Evolutionary conservation across 2,113 vertebrate species (phyloP).

Genomic region (Brevimyrus niger): DNA sequence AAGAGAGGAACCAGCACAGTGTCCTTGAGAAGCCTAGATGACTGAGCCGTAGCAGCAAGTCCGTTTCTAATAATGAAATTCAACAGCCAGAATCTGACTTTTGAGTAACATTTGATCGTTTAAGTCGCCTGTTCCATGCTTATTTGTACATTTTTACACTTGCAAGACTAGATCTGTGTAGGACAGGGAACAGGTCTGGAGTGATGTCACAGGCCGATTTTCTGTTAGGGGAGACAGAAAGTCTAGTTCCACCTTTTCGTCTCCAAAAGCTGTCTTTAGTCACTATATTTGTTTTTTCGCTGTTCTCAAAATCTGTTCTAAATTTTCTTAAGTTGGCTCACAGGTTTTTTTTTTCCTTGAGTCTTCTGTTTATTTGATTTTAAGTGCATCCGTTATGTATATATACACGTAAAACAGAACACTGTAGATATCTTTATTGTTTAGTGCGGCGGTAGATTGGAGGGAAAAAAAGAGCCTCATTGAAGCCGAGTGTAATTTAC

Average conservation of each 20-base stretch:
- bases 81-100: neutral
- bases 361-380: neutral
- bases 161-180: neutral
- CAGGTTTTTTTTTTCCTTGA: neutral
- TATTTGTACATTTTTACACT: neutral
- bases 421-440: neutral
- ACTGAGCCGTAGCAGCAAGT: neutral
- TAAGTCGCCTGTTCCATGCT: neutral
- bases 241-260: neutral
- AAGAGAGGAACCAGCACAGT: neutral
- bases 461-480: neutral
- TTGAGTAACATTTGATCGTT: neutral
- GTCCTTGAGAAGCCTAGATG: neutral
- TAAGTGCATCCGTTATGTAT: neutral
- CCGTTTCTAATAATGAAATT: neutral
- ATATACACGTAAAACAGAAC: neutral
- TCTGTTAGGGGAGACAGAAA: neutral
- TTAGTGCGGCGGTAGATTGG: neutral
- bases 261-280: neutral
- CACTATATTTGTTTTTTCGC: neutral
- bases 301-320: neutral
- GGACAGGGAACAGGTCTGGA: neutral
- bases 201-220: neutral
- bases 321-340: neutral
- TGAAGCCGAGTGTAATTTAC: neutral